Percentiles rank a stretch among this genome's conserved stretches.
phyloP scores from a whole-genome alignment of 2,797 vertebrate species.

The Ctenopoma kingsleyae region DNA sequence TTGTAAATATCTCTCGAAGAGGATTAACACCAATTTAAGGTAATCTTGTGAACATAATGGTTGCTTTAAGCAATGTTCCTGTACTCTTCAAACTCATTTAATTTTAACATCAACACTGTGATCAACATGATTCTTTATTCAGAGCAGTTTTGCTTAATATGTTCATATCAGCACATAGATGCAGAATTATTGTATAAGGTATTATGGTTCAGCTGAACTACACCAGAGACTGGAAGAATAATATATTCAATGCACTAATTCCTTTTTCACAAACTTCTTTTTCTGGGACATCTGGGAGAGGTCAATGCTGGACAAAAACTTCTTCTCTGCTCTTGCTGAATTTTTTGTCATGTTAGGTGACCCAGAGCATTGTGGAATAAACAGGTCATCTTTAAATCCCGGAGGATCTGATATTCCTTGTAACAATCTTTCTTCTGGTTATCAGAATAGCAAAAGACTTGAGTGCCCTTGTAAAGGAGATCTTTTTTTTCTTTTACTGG shows the following conservation, averaged over 20 bases:
- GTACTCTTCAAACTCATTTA: background rate
- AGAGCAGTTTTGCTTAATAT: background rate
- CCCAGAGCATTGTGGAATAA: constrained; percentile 24
- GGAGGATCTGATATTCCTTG: constrained; percentile 28
- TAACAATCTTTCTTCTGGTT: constrained; percentile 7
- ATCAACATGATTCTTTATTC: constrained; percentile 11
- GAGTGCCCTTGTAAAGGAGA: constrained; percentile 15
- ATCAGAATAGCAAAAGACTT: constrained; percentile 21
- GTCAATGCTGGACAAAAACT: constrained; percentile 5
- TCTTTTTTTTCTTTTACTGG: constrained; percentile 1
- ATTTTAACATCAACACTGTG: background rate
- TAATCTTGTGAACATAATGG: background rate
- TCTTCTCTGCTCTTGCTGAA: constrained; percentile 11
- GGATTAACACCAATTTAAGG: background rate
- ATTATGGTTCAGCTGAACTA: too few relatives aligned
- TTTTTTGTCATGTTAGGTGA: constrained; percentile 41
- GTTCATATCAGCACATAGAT: constrained; percentile 5
- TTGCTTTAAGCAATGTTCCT: constrained; percentile 7
- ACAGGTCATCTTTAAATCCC: constrained; percentile 18
- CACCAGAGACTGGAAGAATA: too few relatives aligned
- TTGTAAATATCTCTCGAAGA: constrained; percentile 11
- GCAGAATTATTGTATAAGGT: background rate
- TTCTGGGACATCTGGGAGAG: constrained; percentile 29
- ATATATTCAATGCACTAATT: constrained; percentile 29
- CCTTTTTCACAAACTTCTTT: constrained; percentile 26